phyloP scores from a whole-genome alignment of 2,113 vertebrate species.

The Caretta caretta region DNA sequence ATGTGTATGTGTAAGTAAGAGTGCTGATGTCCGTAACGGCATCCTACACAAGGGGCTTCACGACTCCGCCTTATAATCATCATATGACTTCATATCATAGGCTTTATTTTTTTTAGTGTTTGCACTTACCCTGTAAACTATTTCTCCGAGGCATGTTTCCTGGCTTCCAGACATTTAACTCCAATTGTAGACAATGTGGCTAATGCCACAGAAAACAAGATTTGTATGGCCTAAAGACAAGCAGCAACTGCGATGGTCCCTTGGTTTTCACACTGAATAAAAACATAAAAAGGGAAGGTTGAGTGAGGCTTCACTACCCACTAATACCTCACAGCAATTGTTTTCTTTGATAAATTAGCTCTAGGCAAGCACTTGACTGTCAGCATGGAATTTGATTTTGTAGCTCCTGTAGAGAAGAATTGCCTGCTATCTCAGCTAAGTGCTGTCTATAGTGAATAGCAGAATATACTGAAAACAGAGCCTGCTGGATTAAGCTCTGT shows the following conservation, averaged over 20 bases:
- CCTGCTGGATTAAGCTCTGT: neutral
- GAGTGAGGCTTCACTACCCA: conserved; percentile 8
- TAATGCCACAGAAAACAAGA: conserved; percentile 3
- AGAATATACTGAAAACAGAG: neutral
- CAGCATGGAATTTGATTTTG: neutral
- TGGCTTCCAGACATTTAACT: conserved; percentile 11
- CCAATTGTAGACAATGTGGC: neutral
- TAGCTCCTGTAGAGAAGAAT: neutral
- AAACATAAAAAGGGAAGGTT: conserved; percentile 24
- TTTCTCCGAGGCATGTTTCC: neutral
- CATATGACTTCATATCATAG: neutral
- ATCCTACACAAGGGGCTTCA: neutral
- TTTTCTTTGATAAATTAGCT: conserved; percentile 27
- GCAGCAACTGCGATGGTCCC: neutral
- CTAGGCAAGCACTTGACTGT: conserved; percentile 10
- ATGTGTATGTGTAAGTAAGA: fast-evolving
- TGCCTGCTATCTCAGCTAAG: neutral
- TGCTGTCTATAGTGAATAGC: neutral
- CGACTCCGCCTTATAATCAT: neutral
- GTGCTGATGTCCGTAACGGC: neutral
- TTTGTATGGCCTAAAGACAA: neutral
- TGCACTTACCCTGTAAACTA: neutral
- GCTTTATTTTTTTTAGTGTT: neutral
- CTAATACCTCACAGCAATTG: conserved; percentile 29
- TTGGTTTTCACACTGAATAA: conserved; percentile 37